These are phyloP conservation scores for Symphodus melops DNA, from an alignment of 2,113 vertebrate species.

Conservation along the genomic window DNA sequence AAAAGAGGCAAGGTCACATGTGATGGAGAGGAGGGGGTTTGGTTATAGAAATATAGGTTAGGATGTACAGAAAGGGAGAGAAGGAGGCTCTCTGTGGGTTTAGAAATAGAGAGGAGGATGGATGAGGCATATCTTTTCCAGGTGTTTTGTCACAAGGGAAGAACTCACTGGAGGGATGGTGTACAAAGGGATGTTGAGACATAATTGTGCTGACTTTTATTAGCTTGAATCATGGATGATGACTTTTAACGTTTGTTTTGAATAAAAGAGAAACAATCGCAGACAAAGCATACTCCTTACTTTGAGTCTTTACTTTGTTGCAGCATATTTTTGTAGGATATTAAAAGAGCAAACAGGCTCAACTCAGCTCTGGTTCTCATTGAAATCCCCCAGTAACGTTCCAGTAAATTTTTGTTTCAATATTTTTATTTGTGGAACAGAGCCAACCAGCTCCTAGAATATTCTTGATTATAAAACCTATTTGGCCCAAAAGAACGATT, in stretches of 20 bases:
- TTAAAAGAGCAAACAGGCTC: too few species aligned
- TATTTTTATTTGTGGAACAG: too few species aligned
- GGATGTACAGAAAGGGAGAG: neutral
- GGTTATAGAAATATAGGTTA: constrained; percentile 6
- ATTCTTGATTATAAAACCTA: too few species aligned
- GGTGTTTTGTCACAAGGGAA: constrained; percentile 8
- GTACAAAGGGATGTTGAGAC: neutral
- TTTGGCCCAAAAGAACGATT: too few species aligned
- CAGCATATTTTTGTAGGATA: too few species aligned
- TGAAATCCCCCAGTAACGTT: too few species aligned
- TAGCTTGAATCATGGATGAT: neutral
- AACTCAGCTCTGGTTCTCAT: too few species aligned
- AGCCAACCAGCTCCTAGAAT: too few species aligned
- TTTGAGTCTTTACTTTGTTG: too few species aligned
- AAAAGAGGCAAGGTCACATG: constrained; percentile 45
- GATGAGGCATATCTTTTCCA: neutral
- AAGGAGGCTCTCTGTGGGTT: neutral
- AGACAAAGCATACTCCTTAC: too few species aligned
- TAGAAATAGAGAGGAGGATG: constrained; percentile 6
- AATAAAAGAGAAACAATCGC: too few species aligned
- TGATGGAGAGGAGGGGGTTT: constrained; percentile 24
- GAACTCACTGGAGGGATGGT: constrained; percentile 10
- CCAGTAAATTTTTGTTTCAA: too few species aligned
- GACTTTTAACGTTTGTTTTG: neutral
- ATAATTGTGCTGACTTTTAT: neutral